These are phyloP conservation scores for Petrolisthes cinctipes DNA, from an alignment of 2,888 invertebrate genomes.

Conservation along the genomic window DNA sequence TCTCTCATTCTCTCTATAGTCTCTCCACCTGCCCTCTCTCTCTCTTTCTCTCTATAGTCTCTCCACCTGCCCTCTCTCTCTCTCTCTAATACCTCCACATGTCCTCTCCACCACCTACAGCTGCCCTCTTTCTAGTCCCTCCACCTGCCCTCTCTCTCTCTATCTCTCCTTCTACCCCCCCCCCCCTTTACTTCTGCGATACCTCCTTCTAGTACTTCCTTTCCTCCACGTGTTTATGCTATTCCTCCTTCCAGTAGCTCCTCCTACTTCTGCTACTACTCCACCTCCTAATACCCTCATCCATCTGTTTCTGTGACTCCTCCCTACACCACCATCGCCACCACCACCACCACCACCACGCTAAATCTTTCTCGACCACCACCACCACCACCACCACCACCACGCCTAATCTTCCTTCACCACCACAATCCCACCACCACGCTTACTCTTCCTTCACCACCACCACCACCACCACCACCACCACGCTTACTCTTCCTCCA, in stretches of 20 bases:
- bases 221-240: too few species aligned
- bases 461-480: neutral
- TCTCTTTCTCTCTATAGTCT: slow-evolving; percentile 6
- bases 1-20: too few species aligned
- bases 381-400: neutral
- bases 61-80: neutral
- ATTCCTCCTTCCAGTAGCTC: too few species aligned
- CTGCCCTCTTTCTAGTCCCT: neutral
- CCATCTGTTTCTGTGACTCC: neutral
- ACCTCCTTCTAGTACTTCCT: neutral
- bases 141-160: neutral
- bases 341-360: neutral
- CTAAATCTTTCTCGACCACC: neutral
- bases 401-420: neutral
- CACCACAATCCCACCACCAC: neutral
- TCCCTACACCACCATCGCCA: neutral
- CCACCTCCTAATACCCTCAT: neutral
- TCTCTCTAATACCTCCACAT: neutral
- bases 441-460: neutral
- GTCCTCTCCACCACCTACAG: neutral
- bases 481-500: neutral
- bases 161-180: neutral
- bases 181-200: neutral
- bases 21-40: too few species aligned
- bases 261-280: too few species aligned